Base-by-base conservation (phyloP, 2,113 vertebrate genomes). In the Bubo scandiacus region DNA sequence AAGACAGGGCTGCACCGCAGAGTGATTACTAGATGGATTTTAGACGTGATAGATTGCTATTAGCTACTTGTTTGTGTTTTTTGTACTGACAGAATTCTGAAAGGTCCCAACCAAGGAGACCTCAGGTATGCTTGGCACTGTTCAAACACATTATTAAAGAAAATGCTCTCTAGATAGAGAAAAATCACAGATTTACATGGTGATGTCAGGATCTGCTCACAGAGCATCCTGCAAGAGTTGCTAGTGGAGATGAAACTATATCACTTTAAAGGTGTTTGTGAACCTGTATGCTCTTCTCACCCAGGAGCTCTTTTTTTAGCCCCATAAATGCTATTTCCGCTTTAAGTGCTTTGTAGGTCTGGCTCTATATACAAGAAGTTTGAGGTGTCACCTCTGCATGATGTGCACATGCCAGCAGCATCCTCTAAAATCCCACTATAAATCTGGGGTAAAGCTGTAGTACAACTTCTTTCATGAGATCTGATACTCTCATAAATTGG, bases 1-100 rank as follows among this genome's bases (percentile, higher is more conserved):
- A 95, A 95, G 94, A 87, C 77, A 86, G 34, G 90, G 74, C 96
- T 91, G 92, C 49, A 90, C 92, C 92, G 17, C 96, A 94, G 81
- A 77, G 74, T 0, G 8, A 80, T 47, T 67, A 36, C 85, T 70
- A 74, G 93, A 70, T 90, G 85, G 84, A 70, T 95, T 94, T 90
- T 65, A 82, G 93, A 90, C 40, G 81, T 58, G 96, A 85, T 26
- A 91, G 84, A 95, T 82, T 49, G 93, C 92, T 88, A 17, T 96
- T 96, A 95, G 74, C 78, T 77, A 15, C 81, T 94, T 90, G 81
- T 72, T 94, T 77, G 66, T 88, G 57, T 58, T 65, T 70, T 92
- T 92, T 43, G 29, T 58, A 21, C 11, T n/a, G 66, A 77, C 80
- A 97, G 80, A 27, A 29, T 7, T 94, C 66, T 79, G 88, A 10